Percentiles rank a stretch among this genome's conserved stretches.
These are phyloP conservation scores for Platerodrilus igneus DNA, from an alignment of 2,888 invertebrate species.

Conservation along the genomic window DNA sequence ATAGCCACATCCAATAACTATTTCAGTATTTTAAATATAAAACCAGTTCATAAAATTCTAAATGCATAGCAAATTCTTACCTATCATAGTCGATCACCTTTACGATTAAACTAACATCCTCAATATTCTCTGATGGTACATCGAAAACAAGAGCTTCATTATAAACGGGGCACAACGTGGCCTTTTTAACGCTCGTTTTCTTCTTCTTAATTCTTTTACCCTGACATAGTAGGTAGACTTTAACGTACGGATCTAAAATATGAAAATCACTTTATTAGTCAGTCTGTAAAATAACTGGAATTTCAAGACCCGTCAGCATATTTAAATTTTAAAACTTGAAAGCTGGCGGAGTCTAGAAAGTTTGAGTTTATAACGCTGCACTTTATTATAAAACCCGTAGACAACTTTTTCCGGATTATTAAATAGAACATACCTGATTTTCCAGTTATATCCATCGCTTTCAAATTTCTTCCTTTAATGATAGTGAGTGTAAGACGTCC, in stretches of 20 bases:
- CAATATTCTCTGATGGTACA: slow-evolving; percentile 75
- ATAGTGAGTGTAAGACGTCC: slow-evolving; percentile 86
- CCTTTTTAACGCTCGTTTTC: slow-evolving; percentile 86
- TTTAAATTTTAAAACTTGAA: slow-evolving; percentile 4
- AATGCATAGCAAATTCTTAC: too few species aligned
- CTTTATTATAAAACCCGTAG: neutral
- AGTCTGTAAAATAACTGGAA: too few species aligned
- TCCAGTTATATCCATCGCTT: slow-evolving; percentile 92
- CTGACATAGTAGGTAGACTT: slow-evolving; percentile 82
- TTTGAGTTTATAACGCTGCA: neutral
- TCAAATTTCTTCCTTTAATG: slow-evolving; percentile 85
- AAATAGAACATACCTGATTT: slow-evolving; percentile 65
- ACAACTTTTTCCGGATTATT: neutral
- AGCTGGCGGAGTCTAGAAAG: too few species aligned
- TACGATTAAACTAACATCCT: slow-evolving; percentile 75
- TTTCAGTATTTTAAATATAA: too few species aligned
- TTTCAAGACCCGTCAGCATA: too few species aligned
- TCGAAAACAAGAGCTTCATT: slow-evolving; percentile 94
- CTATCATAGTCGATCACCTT: slow-evolving; percentile 89
- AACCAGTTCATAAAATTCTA: too few species aligned
- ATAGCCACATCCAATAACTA: too few species aligned
- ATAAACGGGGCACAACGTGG: slow-evolving; percentile 82
- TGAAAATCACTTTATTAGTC: too few species aligned
- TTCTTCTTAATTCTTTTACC: slow-evolving; percentile 89
- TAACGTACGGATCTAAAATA: slow-evolving; percentile 86